Evolutionary conservation across 2,797 vertebrate genomes (phyloP).

Genomic region (Pelobates cultripes): DNA sequence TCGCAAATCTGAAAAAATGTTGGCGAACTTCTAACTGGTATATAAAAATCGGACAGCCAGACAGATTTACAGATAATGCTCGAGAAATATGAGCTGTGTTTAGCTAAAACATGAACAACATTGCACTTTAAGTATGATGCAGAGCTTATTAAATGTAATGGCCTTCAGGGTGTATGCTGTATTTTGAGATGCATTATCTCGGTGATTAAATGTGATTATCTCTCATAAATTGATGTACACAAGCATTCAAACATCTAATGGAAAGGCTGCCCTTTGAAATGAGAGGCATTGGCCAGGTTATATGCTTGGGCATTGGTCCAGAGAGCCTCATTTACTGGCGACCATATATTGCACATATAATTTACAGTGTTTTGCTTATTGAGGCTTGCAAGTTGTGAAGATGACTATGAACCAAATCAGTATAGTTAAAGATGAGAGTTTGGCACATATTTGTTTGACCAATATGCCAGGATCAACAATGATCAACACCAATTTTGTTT

Average conservation of each 20-base stretch:
- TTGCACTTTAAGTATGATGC: conserved; percentile 4
- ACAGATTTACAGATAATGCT: conserved; percentile 1
- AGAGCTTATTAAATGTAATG: conserved; percentile 3
- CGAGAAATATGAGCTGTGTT: background rate
- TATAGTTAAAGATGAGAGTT: background rate
- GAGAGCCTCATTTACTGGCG: background rate
- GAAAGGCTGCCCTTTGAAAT: conserved; percentile 12
- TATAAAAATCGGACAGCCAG: background rate
- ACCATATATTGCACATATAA: background rate
- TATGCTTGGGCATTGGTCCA: background rate
- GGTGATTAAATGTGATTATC: conserved; percentile 8
- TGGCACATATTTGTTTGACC: no score
- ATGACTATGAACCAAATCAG: background rate
- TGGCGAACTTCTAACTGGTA: background rate
- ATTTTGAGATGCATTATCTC: conserved; percentile 13
- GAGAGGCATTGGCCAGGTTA: background rate
- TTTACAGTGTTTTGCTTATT: background rate
- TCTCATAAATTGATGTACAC: conserved; percentile 1
- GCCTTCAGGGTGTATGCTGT: background rate
- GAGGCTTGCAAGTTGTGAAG: background rate
- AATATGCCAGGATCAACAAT: no score
- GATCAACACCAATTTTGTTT: no score
- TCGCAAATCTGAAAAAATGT: no score
- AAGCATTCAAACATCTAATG: conserved; percentile 1
- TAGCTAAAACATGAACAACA: background rate